Evolutionary conservation across 2,888 invertebrate species (phyloP), one percentile per base, ranked within the genome.

Genomic region (Notocelia uddmanniana): DNA sequence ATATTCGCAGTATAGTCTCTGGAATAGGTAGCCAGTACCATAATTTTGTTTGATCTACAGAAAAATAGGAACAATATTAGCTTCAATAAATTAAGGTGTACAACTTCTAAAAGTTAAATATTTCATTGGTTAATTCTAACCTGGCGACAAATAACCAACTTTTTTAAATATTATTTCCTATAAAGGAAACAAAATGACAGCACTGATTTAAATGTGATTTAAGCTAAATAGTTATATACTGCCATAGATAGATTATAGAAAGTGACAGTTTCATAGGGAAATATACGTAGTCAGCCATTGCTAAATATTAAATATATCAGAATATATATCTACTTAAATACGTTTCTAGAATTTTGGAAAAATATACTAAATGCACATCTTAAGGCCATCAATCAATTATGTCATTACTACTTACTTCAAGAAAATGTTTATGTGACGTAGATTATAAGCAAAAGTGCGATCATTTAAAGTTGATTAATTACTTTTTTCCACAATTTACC

Each of bases 361-460:
- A 71, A 71, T 71, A 71, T 67, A 67, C 71, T 71, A 71, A 67
- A 71, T 71, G 66, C 71, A 67, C 58, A 60, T 60, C 26, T 31
- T 71, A 71, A 71, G 71, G 71, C 71, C 71, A 45, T 71, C 66
- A 23, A 60, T 67, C 57, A 62, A 62, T 15, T 37, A 19, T 50
- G n/a, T 57, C 59, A 45, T 54, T 48, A 34, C 26, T 41, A 26
- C 26, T 54, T 52, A 59, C 58, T 26, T 41, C 41, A 66, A 26
- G 57, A n/a, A 19, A 37, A 55, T 31, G 6, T 59, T 60, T 60
- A 31, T 55, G 23, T 34, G 13, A 18, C 2, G 45, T 10, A 54
- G 45, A 34, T 66, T 71, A 71, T 34, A 18, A 60, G 71, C 45
- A 71, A 71, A 48, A 66, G 23, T 31, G 45, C 31, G 3, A 9